Evolutionary conservation across 2,113 vertebrate genomes (phyloP).

Genomic region (Ophthalmolycus amberensis): DNA sequence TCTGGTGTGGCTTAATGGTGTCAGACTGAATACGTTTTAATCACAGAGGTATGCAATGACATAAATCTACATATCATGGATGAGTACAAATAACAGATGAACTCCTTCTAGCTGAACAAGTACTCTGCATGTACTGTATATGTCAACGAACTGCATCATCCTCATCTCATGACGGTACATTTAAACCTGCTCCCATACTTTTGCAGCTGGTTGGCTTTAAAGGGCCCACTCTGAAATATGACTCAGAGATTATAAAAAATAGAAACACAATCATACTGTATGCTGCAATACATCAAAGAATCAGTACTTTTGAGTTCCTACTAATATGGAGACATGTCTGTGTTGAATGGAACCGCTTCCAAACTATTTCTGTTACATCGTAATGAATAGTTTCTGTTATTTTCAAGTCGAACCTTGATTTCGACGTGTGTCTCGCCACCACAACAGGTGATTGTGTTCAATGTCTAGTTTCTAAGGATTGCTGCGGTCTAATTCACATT

Average conservation of each 20-base stretch:
- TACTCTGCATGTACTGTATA: conserved; percentile 53
- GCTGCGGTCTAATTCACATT: neutral
- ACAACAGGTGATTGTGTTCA: neutral
- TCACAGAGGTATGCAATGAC: conserved; percentile 72
- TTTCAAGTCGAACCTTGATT: conserved; percentile 1
- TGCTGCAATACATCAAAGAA: conserved; percentile 45
- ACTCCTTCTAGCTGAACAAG: conserved; percentile 61
- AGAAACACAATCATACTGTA: neutral
- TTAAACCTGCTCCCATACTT: conserved; percentile 48
- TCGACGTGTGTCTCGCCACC: neutral
- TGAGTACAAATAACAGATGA: conserved; percentile 68
- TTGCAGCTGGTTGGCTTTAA: conserved; percentile 47
- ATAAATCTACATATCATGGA: conserved; percentile 70
- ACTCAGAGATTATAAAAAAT: conserved; percentile 41
- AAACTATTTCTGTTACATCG: conserved; percentile 4
- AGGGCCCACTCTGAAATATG: conserved; percentile 53
- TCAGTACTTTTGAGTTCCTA: conserved; percentile 17
- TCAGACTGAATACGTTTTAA: conserved; percentile 64
- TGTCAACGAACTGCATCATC: conserved; percentile 65
- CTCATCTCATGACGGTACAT: conserved; percentile 55
- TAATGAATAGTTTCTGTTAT: conserved; percentile 2
- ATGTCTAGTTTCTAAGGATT: neutral
- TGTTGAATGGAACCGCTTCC: neutral
- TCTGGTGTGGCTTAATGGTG: conserved; percentile 45
- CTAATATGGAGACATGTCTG: conserved; percentile 22